Evolutionary conservation across 2,888 invertebrate species (phyloP).

Genomic region (Linyphia triangularis): DNA sequence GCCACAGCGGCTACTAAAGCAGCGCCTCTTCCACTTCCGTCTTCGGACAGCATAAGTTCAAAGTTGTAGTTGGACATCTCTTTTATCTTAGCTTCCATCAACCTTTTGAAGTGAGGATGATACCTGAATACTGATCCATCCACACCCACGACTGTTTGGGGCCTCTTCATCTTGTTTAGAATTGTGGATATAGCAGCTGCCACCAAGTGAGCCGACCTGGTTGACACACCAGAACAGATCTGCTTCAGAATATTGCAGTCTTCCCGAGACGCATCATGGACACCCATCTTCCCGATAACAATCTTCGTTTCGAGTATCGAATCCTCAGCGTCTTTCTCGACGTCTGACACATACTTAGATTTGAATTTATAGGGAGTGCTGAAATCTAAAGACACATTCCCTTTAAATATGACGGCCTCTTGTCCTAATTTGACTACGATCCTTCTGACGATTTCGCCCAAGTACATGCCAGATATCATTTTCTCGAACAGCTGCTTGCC

Average conservation of each 20-base stretch:
- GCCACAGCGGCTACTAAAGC: constrained; percentile 94
- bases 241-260: constrained; percentile 95
- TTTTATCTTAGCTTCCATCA: constrained; percentile 93
- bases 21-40: constrained; percentile 96
- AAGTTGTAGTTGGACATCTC: constrained; percentile 89
- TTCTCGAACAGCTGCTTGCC: constrained; percentile 93
- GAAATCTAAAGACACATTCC: constrained; percentile 88
- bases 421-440: constrained; percentile 89
- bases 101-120: constrained; percentile 96
- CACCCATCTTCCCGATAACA: constrained; percentile 92
- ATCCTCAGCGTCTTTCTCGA: constrained; percentile 85
- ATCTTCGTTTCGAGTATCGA: constrained; percentile 84
- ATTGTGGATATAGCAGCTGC: constrained; percentile 90
- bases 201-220: constrained; percentile 94
- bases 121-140: constrained; percentile 98
- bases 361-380: constrained; percentile 91
- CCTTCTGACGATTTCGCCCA: constrained; percentile 95
- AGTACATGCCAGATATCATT: constrained; percentile 99
- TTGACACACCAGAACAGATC: constrained; percentile 94
- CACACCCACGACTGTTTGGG: constrained; percentile 94
- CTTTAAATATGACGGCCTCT: constrained; percentile 86
- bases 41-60: constrained; percentile 95
- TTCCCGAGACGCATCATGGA: constrained; percentile 87
- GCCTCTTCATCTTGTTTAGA: constrained; percentile 93
- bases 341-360: constrained; percentile 98